A percentile compares a stretch with the other conserved stretches of the same genome.
phyloP scores from a whole-genome alignment of 2,888 invertebrate genomes.

The Campoletis raptor region DNA sequence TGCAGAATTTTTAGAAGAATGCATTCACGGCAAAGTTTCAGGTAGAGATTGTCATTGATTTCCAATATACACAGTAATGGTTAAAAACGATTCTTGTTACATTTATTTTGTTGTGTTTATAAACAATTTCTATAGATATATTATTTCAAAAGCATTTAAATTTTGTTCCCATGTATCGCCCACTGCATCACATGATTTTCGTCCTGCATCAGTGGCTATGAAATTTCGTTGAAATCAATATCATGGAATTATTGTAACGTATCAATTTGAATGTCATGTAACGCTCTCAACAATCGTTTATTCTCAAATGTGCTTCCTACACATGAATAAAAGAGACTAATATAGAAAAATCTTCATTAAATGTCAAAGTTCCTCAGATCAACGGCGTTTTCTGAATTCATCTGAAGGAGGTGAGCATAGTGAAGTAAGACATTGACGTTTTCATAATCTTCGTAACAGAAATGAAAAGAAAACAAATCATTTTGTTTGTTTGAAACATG shows the following conservation, averaged over 20 bases:
- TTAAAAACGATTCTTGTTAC: not conserved
- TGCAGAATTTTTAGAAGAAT: not conserved
- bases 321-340: not conserved
- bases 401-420: conserved; percentile 73
- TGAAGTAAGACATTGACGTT: conserved; percentile 77
- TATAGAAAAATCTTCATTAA: not conserved
- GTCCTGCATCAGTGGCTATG: no score
- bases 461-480: not conserved
- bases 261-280: no score
- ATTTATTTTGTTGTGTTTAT: no score
- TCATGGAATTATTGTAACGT: no score
- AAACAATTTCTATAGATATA: no score
- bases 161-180: no score
- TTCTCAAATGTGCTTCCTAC: not conserved
- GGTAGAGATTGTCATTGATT: not conserved
- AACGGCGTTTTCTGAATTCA: conserved; percentile 15
- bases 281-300: not conserved
- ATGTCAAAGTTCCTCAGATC: not conserved
- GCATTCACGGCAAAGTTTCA: not conserved
- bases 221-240: no score
- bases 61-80: not conserved
- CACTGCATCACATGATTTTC: no score
- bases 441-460: conserved; percentile 71
- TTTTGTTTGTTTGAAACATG: not conserved
- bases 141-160: no score